Conservation (phyloP, 2,797 vertebrate species). For the Kryptolebias ocellatus region DNA sequence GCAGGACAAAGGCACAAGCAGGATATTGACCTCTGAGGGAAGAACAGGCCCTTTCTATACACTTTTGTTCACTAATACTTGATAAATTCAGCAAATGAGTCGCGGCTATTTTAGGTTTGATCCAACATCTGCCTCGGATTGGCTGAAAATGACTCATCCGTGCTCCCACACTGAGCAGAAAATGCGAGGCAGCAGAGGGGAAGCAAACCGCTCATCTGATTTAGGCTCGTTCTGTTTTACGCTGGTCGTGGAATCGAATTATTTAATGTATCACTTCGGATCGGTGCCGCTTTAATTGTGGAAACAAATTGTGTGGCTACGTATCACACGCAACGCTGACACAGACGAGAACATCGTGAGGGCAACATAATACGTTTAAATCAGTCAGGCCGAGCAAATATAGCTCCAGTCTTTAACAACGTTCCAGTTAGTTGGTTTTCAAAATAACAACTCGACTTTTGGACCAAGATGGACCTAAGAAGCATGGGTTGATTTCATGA, state of each 20-base stretch:
- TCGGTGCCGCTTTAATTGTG: not conserved
- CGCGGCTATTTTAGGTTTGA: slow-evolving; percentile 58
- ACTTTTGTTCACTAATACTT: slow-evolving; percentile 56
- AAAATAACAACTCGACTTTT: no score
- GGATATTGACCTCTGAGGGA: slow-evolving; percentile 75
- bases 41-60: slow-evolving; percentile 46
- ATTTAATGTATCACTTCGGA: slow-evolving; percentile 14
- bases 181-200: slow-evolving; percentile 63
- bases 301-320: not conserved
- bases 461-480: no score
- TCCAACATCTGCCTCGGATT: slow-evolving; percentile 46
- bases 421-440: no score
- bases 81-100: slow-evolving; percentile 55
- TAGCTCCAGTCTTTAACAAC: no score
- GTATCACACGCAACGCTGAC: no score
- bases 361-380: not conserved
- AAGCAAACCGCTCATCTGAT: slow-evolving; percentile 64
- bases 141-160: slow-evolving; percentile 66
- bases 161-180: slow-evolving; percentile 50
- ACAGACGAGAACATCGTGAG: no score
- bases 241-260: slow-evolving; percentile 22
- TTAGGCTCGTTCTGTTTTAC: slow-evolving; percentile 36
- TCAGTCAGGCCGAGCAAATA: not conserved
- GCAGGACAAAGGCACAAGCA: slow-evolving; percentile 65
- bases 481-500: no score